phyloP scores from a whole-genome alignment of 2,888 invertebrate species.

The Chromoteleia sp. region DNA sequence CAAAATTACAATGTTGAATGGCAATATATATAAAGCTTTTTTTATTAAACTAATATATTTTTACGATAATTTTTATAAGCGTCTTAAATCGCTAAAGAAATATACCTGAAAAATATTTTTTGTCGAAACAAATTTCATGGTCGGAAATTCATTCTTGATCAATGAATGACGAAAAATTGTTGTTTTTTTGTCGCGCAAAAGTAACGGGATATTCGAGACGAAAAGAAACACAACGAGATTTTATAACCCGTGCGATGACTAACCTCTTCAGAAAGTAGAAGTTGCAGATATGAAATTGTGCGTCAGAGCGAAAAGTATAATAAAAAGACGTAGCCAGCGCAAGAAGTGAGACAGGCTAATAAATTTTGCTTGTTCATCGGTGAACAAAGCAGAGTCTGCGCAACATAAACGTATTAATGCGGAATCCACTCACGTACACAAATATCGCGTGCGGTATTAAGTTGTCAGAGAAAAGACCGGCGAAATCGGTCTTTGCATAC shows the following conservation, averaged over 20 bases:
- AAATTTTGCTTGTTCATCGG: conserved; percentile 63
- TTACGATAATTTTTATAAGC: too few species aligned
- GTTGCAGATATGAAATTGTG: conserved; percentile 58
- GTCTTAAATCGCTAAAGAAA: background rate
- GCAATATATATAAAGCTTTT: background rate
- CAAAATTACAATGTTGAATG: too few species aligned
- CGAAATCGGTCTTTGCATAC: conserved; percentile 50
- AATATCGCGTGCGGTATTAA: conserved; percentile 43
- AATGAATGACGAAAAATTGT: conserved; percentile 37
- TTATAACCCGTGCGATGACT: conserved; percentile 51
- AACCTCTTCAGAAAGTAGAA: conserved; percentile 40
- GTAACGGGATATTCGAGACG: conserved; percentile 1
- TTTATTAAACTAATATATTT: background rate
- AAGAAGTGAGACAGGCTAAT: conserved; percentile 58
- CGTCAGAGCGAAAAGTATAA: conserved; percentile 57
- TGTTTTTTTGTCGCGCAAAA: conserved; percentile 11
- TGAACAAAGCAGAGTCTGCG: conserved; percentile 50
- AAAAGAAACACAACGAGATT: conserved; percentile 41
- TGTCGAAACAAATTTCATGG: too few species aligned
- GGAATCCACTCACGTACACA: conserved; percentile 49
- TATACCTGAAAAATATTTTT: conserved; percentile 1
- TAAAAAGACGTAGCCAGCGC: conserved; percentile 40
- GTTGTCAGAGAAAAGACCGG: conserved; percentile 50
- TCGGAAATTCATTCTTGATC: conserved; percentile 16
- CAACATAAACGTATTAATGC: conserved; percentile 57